Evolutionary conservation across 2,797 vertebrate species (phyloP).

Genomic region (Mastacembelus armatus): DNA sequence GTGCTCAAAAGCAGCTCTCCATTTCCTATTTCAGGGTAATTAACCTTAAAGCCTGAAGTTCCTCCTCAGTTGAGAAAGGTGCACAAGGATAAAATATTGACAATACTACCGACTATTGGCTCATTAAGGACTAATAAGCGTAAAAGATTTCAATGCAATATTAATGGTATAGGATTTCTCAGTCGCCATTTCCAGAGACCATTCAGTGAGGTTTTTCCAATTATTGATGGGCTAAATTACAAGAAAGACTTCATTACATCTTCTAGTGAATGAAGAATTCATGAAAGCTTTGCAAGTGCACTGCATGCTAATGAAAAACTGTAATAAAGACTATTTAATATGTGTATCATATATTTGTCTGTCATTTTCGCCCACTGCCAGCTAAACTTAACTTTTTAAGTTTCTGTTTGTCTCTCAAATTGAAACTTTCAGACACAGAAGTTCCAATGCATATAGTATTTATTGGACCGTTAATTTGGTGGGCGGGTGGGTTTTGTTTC

Average conservation of each 20-base stretch:
- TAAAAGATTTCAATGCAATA: constrained; percentile 78
- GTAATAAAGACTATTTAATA: constrained; percentile 54
- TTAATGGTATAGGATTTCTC: constrained; percentile 78
- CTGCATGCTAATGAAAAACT: constrained; percentile 69
- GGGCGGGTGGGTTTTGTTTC: neutral
- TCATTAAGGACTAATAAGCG: constrained; percentile 79
- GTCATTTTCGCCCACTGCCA: constrained; percentile 26
- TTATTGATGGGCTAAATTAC: constrained; percentile 84
- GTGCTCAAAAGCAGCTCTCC: constrained; percentile 12
- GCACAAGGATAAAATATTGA: constrained; percentile 79
- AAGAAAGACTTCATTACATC: constrained; percentile 80
- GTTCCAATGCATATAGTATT: neutral
- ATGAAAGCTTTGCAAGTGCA: constrained; percentile 66
- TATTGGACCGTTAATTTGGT: constrained; percentile 19
- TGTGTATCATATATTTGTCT: constrained; percentile 40
- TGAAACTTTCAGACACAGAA: constrained; percentile 27
- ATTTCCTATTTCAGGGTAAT: no score
- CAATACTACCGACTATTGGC: constrained; percentile 69
- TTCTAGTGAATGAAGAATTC: constrained; percentile 76
- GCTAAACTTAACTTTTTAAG: constrained; percentile 34
- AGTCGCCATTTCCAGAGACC: constrained; percentile 76
- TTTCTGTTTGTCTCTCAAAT: constrained; percentile 31
- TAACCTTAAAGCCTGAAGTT: constrained; percentile 47
- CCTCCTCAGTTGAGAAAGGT: constrained; percentile 60
- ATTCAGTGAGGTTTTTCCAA: constrained; percentile 72